Conservation (phyloP, 2,113 vertebrate species). For the Notarius quadriscutis region DNA sequence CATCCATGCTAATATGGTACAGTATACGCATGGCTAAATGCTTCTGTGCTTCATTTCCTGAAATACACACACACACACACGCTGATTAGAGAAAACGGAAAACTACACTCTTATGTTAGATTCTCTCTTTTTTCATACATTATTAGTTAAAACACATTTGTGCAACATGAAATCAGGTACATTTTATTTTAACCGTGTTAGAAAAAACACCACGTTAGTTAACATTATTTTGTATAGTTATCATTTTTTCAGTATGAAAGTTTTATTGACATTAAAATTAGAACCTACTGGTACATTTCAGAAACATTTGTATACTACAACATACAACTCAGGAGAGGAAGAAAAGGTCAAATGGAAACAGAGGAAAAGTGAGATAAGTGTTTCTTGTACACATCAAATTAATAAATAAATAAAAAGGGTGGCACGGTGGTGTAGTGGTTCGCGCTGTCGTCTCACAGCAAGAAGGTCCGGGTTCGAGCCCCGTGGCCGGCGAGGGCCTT, state of each 20-base stretch:
- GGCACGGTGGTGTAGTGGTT: no score
- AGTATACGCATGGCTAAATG: constrained; percentile 90
- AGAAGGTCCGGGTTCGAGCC: no score
- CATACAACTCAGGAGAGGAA: neutral
- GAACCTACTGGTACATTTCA: neutral
- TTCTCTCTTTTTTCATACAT: neutral
- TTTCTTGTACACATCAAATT: neutral
- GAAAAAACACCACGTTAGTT: neutral
- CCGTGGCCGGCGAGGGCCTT: no score
- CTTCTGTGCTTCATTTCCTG: constrained; percentile 91
- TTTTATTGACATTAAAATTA: neutral
- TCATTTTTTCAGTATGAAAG: neutral
- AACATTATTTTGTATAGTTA: neutral
- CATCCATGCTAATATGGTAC: constrained; percentile 93
- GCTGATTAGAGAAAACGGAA: neutral
- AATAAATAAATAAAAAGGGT: no score
- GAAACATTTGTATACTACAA: neutral
- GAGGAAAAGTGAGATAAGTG: neutral
- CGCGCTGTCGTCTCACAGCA: no score
- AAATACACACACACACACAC: constrained; percentile 32
- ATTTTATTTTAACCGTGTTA: neutral
- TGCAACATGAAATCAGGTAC: neutral
- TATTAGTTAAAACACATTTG: neutral
- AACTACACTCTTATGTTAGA: neutral
- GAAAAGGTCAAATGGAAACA: neutral